Conservation (phyloP, 2,797 vertebrate genomes). For the Scomberomorus guttatus region DNA sequence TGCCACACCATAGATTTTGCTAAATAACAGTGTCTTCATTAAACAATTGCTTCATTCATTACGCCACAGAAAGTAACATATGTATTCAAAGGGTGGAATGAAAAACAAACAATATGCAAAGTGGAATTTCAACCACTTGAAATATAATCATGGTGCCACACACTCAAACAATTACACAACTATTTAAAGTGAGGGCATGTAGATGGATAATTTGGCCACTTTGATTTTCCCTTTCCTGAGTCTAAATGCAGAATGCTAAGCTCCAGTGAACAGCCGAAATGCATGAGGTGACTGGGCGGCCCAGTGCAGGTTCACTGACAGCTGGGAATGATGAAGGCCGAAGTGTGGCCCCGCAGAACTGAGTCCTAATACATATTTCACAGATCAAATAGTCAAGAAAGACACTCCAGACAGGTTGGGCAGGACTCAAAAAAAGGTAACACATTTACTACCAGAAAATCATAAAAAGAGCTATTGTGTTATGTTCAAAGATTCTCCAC, state of each 20-base stretch:
- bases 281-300: constrained; percentile 49
- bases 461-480: constrained; percentile 23
- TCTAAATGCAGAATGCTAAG: constrained; percentile 67
- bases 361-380: constrained; percentile 35
- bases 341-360: constrained; percentile 59
- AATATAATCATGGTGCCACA: constrained; percentile 67
- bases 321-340: constrained; percentile 69
- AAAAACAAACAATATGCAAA: constrained; percentile 45
- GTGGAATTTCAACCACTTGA: constrained; percentile 52
- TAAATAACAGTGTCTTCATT: constrained; percentile 17
- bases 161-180: constrained; percentile 75
- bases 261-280: constrained; percentile 74
- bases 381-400: constrained; percentile 29
- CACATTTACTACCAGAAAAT: constrained; percentile 18
- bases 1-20: constrained; percentile 10
- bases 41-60: constrained; percentile 32
- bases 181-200: constrained; percentile 70
- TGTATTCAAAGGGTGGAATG: neutral
- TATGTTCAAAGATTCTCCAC: constrained; percentile 13
- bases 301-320: constrained; percentile 69
- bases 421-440: neutral
- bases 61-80: neutral
- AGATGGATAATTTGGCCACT: constrained; percentile 70
- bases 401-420: neutral
- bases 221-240: constrained; percentile 76